Evolutionary conservation across 2,888 invertebrate genomes (phyloP), one percentile per base, ranked within the genome.

Genomic region (Resseliella maxima): DNA sequence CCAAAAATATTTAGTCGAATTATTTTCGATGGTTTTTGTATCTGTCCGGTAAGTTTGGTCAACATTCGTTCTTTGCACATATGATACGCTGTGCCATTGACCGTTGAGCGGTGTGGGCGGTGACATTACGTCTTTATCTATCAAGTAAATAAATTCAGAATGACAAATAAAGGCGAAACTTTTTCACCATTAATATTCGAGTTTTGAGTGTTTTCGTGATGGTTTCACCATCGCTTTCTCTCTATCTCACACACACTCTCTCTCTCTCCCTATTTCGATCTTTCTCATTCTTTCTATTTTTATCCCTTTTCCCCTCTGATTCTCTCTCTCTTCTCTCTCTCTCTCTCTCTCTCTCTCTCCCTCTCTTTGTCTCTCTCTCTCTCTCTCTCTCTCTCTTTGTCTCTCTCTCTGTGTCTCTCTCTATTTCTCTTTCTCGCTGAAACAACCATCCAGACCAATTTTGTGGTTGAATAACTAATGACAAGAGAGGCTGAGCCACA

Each of bases 101-200:
- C 46, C 18, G 46, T 2, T 15, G 46, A 6, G 46, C 46, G 1
- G 12, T 41, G 46, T 2, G 2, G 46, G 18, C 46, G 72, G 72
- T 35, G 72, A 72, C 72, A 72, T 72, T 31, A 72, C 31, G 72
- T 72, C 72, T 72, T 72, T 72, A 72, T 31, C 72, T 72, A 72
- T 72, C 31, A 72, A 72, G 27, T 72, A 72, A 72, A 72, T 72
- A 31, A 72, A 72, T 35, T 72, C 31, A 12, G 31, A 27, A 72
- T 72, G 31, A n/a, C 72, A 72, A 72, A 72, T 31, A 72, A 72
- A 35, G 15, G 72, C 35, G 15, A 72, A 72, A 72, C 72, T 72
- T 27, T 72, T 31, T 72, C 35, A 72, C 31, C 72, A 72, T 72
- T 72, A 72, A 72, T 72, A 72, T 72, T 72, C 31, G 15, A 72